Base-by-base conservation (phyloP, 2,888 invertebrate species). In the Unio delphinus region DNA sequence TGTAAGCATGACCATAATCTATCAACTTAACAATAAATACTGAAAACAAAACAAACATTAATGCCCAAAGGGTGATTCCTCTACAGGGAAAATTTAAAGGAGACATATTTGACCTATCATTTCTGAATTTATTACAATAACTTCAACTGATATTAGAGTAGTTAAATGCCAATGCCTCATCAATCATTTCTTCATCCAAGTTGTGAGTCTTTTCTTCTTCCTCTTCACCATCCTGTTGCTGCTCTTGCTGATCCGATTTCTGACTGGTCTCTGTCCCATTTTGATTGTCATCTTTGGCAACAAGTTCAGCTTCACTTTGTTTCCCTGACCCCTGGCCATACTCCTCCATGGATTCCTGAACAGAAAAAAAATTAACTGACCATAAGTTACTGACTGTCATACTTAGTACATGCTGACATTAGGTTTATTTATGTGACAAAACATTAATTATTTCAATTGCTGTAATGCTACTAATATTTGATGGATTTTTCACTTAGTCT, bases 221-320 rank as follows among this genome's bases (percentile, higher is more conserved):
- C 30, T 68, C 64, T 64, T 70, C 69, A 58, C 28, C 66, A 26
- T 87, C 78, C 86, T 91, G 92, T 8, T 93, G 91, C 26, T 85
- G 72, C 45, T 84, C 84, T 23, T 87, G 76, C 76, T 93, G 90
- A 79, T 93, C 92, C 45, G 92, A 70, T n/a, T 81, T 72, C 3
- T 78, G 64, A 17, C 77, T 76, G n/a, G 61, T 74, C 20, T 78
- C 76, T 23, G 74, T 59, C 63, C 84, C 75, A 65, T 83, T 91
- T 54, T 83, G 78, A 67, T 85, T 86, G 69, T 93, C 93, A 74
- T 94, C 93, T 83, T 95, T 95, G 45, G 96, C 95, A 57, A 93
- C 94, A 86, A 95, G 92, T 88, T 95, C 94, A 86, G 94, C 93
- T 89, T 88, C 86, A 34, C 82, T 82, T 75, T 87, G 80, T 26